A percentile compares a stretch with the other conserved stretches of the same genome.
These are phyloP conservation scores for Gopherus evgoodei DNA, from an alignment of 2,113 vertebrate species.

Conservation along the genomic window DNA sequence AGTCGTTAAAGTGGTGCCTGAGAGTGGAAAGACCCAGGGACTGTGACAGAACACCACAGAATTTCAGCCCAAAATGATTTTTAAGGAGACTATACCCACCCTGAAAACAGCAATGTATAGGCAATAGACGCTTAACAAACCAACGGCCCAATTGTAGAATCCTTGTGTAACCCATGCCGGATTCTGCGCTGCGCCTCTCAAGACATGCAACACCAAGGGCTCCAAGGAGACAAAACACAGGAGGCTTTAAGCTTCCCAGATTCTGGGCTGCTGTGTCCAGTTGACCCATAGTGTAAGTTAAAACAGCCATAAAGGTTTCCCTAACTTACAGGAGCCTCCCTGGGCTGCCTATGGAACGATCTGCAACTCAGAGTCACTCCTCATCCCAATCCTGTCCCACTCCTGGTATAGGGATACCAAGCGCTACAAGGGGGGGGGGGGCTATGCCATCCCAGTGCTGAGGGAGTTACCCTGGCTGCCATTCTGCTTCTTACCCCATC, in stretches of 20 bases:
- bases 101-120: conserved; percentile 35
- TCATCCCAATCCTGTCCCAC: accelerated
- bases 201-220: neutral
- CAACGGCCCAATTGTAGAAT: neutral
- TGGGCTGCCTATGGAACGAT: neutral
- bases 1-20: accelerated
- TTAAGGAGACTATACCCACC: neutral
- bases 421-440: neutral
- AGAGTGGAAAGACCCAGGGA: accelerated
- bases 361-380: neutral
- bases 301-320: neutral
- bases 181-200: neutral
- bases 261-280: neutral
- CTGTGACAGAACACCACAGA: conserved; percentile 33
- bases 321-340: neutral
- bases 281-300: neutral
- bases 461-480: accelerated
- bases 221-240: neutral
- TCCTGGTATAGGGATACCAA: accelerated
- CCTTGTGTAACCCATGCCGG: conserved; percentile 18
- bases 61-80: conserved; percentile 15
- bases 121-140: conserved; percentile 27
- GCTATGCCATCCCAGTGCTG: accelerated
- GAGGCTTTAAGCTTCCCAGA: neutral
- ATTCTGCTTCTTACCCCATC: neutral